phyloP scores from a whole-genome alignment of 2,797 vertebrate species.

The Bradypodion pumilum region DNA sequence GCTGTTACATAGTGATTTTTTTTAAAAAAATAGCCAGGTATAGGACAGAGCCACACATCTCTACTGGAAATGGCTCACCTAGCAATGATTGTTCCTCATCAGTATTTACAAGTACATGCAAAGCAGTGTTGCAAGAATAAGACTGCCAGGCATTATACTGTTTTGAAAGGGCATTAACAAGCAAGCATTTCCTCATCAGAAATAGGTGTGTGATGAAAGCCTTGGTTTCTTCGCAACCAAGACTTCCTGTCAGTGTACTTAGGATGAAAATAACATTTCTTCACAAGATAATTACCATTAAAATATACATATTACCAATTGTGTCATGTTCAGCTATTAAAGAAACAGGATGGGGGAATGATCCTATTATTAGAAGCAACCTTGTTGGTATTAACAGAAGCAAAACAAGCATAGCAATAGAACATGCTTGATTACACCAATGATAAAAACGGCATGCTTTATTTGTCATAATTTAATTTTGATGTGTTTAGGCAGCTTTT shows the following conservation, averaged over 20 bases:
- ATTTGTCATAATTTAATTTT: neutral
- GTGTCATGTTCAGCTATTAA: neutral
- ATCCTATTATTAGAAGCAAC: neutral
- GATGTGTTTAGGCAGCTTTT: neutral
- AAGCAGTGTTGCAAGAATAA: neutral
- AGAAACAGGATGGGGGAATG: neutral
- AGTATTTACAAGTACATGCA: neutral
- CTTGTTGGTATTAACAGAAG: slow-evolving; percentile 35
- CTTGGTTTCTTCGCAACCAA: neutral
- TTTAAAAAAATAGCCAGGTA: too few relatives aligned
- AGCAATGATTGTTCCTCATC: too few relatives aligned
- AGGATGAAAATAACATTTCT: neutral
- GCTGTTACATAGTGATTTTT: neutral
- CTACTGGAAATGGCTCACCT: neutral
- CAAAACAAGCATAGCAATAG: slow-evolving; percentile 13
- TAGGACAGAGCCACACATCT: neutral
- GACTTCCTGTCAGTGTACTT: neutral
- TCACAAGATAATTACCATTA: neutral
- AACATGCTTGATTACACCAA: slow-evolving; percentile 26
- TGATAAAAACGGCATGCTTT: slow-evolving; percentile 41
- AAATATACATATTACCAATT: neutral
- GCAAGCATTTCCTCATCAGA: neutral
- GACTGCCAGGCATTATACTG: neutral
- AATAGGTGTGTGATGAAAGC: neutral
- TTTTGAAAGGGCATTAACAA: neutral